Evolutionary conservation across 2,113 vertebrate genomes (phyloP), one percentile per base, ranked within the genome.

Genomic region (Leptosomus discolor): DNA sequence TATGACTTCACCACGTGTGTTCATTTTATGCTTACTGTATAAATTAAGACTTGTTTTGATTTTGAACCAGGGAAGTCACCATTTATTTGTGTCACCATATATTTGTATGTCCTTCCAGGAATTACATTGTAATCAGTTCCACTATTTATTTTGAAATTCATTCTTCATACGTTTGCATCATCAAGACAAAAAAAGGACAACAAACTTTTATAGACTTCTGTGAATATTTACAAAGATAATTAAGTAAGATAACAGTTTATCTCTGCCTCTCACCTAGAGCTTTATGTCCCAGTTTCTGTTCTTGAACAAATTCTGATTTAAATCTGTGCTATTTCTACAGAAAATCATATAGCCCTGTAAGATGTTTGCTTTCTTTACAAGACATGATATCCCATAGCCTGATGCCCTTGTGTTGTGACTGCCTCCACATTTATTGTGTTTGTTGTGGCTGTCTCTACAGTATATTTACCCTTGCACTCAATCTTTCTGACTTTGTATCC

Each of bases 71-170:
- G 13, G 5, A 70, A 89, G 36, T 71, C 10, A 17, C 30, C 15
- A 39, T 86, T 93, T 96, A 89, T 93, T 93, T 93, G 54, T 88
- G 27, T 67, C 95, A 91, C 56, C 21, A 37, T 71, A 46, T 70
- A 96, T 84, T 86, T 45, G 0, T 60, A 14, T 84, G 27, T 67
- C 58, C 43, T 94, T 93, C 68, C 79, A 94, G 64, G 96, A 94
- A 86, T 90, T 60, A 76, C 67, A 76, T 11, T 93, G 82, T 83
- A 92, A 50, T 86, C 50, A 43, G 30, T 57, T 51, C 68, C 48
- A 41, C 30, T 94, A 48, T 94, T 92, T 97, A 86, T 94, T 95
- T 92, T 85, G 36, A 92, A 92, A 64, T 60, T 92, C 16, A 64
- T 92, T 92, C 48, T 87, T 74, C n/a, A 29, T 87, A 95, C 22